phyloP scores from a whole-genome alignment of 1,140 invertebrate genomes.

The Pogonognathellus flavescens region DNA sequence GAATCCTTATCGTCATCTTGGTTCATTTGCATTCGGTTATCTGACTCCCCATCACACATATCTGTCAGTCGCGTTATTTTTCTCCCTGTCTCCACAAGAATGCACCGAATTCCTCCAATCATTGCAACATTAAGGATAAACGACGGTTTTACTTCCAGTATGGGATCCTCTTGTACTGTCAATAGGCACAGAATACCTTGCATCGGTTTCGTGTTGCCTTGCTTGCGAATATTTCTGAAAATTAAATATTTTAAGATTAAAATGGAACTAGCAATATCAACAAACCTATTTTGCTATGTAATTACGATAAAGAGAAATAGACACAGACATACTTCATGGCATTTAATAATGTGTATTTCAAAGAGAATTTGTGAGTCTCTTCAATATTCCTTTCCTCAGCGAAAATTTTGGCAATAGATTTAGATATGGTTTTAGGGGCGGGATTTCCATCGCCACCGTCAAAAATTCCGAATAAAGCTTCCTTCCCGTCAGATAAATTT shows the following conservation, averaged over 20 bases:
- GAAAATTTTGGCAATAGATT: constrained; percentile 81
- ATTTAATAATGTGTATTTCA: constrained; percentile 79
- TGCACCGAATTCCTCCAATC: constrained; percentile 65
- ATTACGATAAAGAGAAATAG: not conserved
- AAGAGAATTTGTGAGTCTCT: constrained; percentile 83
- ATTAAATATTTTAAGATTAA: not conserved
- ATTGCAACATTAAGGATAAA: constrained; percentile 65
- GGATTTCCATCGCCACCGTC: constrained; percentile 79
- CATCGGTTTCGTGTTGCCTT: constrained; percentile 63
- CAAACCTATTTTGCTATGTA: not conserved
- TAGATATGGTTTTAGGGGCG: constrained; percentile 78
- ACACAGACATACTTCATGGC: constrained; percentile 61
- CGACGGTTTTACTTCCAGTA: constrained; percentile 49
- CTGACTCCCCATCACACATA: constrained; percentile 41
- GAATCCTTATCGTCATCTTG: constrained; percentile 28
- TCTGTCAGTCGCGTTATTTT: constrained; percentile 64
- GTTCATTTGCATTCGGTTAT: constrained; percentile 1
- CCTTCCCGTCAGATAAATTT: constrained; percentile 80
- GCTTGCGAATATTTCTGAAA: constrained; percentile 62
- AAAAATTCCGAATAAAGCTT: constrained; percentile 85
- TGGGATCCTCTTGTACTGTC: constrained; percentile 60
- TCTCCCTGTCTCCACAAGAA: constrained; percentile 63
- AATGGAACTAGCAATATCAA: not conserved
- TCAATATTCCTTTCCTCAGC: constrained; percentile 84
- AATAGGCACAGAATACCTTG: constrained; percentile 65